phyloP scores from a whole-genome alignment of 2,888 invertebrate species.

The Torymus aiolomorphi region DNA sequence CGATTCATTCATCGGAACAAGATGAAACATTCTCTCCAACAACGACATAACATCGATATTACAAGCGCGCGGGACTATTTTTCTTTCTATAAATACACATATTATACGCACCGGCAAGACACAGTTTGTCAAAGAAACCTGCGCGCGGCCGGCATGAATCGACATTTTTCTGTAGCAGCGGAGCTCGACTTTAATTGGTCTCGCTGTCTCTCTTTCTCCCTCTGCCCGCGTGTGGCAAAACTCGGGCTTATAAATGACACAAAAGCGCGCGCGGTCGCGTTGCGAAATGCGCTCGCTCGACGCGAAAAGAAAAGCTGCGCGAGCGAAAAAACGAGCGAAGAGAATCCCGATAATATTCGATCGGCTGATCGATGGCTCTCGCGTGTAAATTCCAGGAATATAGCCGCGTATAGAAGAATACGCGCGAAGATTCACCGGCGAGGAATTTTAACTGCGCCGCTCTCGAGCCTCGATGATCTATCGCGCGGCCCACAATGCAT shows the following conservation, averaged over 20 bases:
- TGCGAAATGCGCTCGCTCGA: conserved; percentile 26
- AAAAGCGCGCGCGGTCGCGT: conserved; percentile 20
- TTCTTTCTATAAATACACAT: background rate
- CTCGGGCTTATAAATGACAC: conserved; percentile 48
- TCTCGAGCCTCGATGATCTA: conserved; percentile 59
- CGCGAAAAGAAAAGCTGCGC: background rate
- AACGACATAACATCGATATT: background rate
- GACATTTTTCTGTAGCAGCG: conserved; percentile 33
- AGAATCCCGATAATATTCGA: conserved; percentile 31
- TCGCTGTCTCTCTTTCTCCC: background rate
- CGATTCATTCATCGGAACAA: background rate
- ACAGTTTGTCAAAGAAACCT: conserved; percentile 40
- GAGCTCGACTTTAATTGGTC: conserved; percentile 46
- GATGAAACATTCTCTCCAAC: background rate
- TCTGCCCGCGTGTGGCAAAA: conserved; percentile 17
- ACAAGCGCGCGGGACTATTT: background rate
- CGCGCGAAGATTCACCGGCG: conserved; percentile 57
- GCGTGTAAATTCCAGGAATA: conserved; percentile 37
- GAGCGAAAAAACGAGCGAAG: conserved; percentile 3
- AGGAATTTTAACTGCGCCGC: conserved; percentile 63
- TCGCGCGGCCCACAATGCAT: conserved; percentile 60
- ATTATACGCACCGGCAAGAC: background rate
- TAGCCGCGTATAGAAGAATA: background rate
- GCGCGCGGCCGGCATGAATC: conserved; percentile 38
- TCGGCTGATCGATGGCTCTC: conserved; percentile 48